phyloP scores from a whole-genome alignment of 2,113 vertebrate genomes.

The Lucifuga dentata region DNA sequence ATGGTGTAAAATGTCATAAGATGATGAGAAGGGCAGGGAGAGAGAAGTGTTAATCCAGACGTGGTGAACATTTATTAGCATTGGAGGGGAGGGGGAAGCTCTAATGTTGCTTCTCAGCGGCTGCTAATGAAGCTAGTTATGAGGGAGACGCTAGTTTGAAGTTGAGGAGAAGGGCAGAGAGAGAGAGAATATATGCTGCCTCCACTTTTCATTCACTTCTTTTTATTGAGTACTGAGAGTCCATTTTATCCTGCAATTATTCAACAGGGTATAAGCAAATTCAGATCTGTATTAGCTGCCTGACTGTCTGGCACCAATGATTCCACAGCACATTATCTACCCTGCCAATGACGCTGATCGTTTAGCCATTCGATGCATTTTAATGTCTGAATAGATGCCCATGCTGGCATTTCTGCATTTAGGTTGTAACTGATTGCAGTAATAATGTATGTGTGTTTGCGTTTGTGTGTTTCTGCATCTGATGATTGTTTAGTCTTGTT shows the following conservation, averaged over 20 bases:
- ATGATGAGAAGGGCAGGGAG: constrained; percentile 44
- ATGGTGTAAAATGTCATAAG: constrained; percentile 58
- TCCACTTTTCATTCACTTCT: constrained; percentile 28
- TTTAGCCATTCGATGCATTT: constrained; percentile 38
- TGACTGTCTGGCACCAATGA: constrained; percentile 46
- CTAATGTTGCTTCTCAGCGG: constrained; percentile 30
- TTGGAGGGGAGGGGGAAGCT: constrained; percentile 34
- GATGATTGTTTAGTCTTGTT: too few relatives aligned
- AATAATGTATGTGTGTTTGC: too few relatives aligned
- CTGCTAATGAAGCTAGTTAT: constrained; percentile 50
- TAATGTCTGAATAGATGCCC: constrained; percentile 22
- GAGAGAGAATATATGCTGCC: constrained; percentile 7
- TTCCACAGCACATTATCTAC: constrained; percentile 41
- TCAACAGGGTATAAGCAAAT: constrained; percentile 36
- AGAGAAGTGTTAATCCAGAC: constrained; percentile 58
- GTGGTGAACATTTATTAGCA: constrained; percentile 61
- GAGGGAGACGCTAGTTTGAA: constrained; percentile 16
- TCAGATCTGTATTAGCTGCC: constrained; percentile 50
- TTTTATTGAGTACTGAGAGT: constrained; percentile 48
- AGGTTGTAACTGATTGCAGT: constrained; percentile 1
- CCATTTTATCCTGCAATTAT: constrained; percentile 62
- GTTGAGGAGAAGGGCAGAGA: constrained; percentile 31
- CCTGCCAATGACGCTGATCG: constrained; percentile 26
- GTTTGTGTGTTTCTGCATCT: too few relatives aligned
- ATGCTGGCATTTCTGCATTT: neutral